Percentiles rank a stretch among this genome's conserved stretches.
Evolutionary conservation across 2,888 invertebrate genomes (phyloP).

Genomic region (Nymphalis c-album): DNA sequence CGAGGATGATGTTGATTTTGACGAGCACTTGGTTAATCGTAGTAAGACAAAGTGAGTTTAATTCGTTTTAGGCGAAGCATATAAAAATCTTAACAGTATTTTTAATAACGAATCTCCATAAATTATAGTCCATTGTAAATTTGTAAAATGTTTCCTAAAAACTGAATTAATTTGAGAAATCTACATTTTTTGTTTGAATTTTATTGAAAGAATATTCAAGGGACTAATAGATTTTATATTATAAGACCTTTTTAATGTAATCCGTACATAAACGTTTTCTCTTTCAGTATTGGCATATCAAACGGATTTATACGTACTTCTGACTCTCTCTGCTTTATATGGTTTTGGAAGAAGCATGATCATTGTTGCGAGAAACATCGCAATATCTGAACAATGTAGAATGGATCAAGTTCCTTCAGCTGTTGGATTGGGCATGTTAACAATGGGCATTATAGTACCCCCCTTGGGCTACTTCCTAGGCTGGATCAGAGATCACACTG

Average conservation of each 20-base stretch:
- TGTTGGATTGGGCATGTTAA: conserved; percentile 86
- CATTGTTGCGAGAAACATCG: conserved; percentile 87
- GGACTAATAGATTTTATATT: too few species aligned
- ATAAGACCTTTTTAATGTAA: too few species aligned
- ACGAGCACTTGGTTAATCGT: conserved; percentile 82
- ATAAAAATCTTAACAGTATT: neutral
- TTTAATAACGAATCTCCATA: neutral
- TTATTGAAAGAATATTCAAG: too few species aligned
- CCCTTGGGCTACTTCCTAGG: conserved; percentile 84
- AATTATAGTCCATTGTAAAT: too few species aligned
- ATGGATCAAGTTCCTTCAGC: conserved; percentile 84
- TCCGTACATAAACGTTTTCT: too few species aligned
- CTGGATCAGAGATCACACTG: conserved; percentile 84
- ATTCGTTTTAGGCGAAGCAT: neutral
- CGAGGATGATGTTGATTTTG: conserved; percentile 83
- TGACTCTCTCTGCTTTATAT: conserved; percentile 81
- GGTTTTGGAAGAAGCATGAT: conserved; percentile 88
- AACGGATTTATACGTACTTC: conserved; percentile 73
- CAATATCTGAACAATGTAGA: conserved; percentile 84
- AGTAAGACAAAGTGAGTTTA: conserved; percentile 79
- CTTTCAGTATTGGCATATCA: conserved; percentile 83
- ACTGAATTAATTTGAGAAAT: too few species aligned
- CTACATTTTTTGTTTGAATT: too few species aligned
- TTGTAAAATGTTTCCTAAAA: too few species aligned
- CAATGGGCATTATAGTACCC: conserved; percentile 85